Conservation (phyloP, 2,797 vertebrate genomes). For the Chelidonichthys spinosus region DNA sequence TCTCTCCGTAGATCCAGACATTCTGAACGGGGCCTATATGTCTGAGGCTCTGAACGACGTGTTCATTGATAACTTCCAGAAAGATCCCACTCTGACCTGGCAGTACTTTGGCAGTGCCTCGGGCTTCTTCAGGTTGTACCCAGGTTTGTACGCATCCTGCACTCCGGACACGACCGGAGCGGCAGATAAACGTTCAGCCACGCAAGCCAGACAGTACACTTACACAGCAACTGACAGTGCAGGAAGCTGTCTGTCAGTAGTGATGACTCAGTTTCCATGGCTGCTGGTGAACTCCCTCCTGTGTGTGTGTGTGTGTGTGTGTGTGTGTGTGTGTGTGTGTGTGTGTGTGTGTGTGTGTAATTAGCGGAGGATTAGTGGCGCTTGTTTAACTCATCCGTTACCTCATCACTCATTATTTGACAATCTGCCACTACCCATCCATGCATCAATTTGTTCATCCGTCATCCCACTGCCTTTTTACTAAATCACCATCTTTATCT, state of each 20-base stretch:
- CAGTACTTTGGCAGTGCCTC: slow-evolving; percentile 96
- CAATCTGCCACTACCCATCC: slow-evolving; percentile 42
- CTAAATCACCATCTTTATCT: slow-evolving; percentile 6
- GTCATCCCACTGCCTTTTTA: slow-evolving; percentile 5
- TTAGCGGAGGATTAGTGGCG: slow-evolving; percentile 58
- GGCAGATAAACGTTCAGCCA: slow-evolving; percentile 31
- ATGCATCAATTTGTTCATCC: slow-evolving; percentile 16
- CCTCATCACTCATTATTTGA: slow-evolving; percentile 51
- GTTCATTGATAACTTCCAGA: slow-evolving; percentile 94
- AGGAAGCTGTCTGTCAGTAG: slow-evolving; percentile 32
- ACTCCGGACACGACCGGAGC: neutral
- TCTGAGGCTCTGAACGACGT: slow-evolving; percentile 94
- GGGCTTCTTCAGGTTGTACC: slow-evolving; percentile 96
- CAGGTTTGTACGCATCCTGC: slow-evolving; percentile 82
- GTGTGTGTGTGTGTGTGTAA: slow-evolving; percentile 30
- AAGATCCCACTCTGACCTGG: slow-evolving; percentile 96
- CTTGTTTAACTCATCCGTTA: slow-evolving; percentile 47
- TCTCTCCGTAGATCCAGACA: slow-evolving; percentile 86
- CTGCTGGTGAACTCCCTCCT: slow-evolving; percentile 13
- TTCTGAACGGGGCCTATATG: slow-evolving; percentile 95
- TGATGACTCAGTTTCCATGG: slow-evolving; percentile 52
- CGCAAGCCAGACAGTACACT: slow-evolving; percentile 39
- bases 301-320: slow-evolving; percentile 15
- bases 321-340: slow-evolving; percentile 14
- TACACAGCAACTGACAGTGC: slow-evolving; percentile 52